phyloP scores from a whole-genome alignment of 2,888 invertebrate species.

The Macrosoma leucophasiata region DNA sequence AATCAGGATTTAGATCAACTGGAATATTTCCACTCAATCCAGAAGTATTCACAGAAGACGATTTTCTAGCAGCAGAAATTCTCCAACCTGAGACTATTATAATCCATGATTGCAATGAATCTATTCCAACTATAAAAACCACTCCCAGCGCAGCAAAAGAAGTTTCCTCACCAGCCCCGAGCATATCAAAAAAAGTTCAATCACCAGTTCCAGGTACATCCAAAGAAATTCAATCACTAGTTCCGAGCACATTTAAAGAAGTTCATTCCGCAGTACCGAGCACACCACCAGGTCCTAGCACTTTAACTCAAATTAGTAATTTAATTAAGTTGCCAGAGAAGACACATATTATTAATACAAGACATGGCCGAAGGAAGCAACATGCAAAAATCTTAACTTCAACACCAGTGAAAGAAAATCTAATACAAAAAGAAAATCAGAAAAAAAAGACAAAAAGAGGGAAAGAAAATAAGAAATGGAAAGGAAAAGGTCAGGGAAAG shows the following conservation, averaged over 20 bases:
- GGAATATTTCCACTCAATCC: constrained; percentile 35
- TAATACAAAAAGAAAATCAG: constrained; percentile 24
- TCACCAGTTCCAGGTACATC: constrained; percentile 21
- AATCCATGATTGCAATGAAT: constrained; percentile 18
- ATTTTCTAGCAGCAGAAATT: constrained; percentile 25
- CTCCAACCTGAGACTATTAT: constrained; percentile 15
- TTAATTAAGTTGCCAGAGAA: constrained; percentile 22
- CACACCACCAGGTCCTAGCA: no score
- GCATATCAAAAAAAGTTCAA: constrained; percentile 24
- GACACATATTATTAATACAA: constrained; percentile 15
- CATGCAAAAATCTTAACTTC: constrained; percentile 24
- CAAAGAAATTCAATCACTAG: no score
- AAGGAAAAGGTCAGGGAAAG: constrained; percentile 20
- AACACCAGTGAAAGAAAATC: constrained; percentile 22
- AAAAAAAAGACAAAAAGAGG: no score
- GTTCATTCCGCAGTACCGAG: no score
- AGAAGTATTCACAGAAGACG: constrained; percentile 27
- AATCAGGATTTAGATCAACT: constrained; percentile 33
- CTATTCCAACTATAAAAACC: constrained; percentile 19
- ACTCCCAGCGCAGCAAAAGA: constrained; percentile 32
- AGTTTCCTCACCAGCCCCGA: constrained; percentile 25
- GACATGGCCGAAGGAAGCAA: constrained; percentile 23
- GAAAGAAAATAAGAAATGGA: constrained; percentile 18
- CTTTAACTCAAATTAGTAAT: no score
- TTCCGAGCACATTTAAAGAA: no score